Evolutionary conservation across 2,797 vertebrate species (phyloP), one percentile per base, ranked within the genome.

Genomic region (Cryptoprocta ferox): DNA sequence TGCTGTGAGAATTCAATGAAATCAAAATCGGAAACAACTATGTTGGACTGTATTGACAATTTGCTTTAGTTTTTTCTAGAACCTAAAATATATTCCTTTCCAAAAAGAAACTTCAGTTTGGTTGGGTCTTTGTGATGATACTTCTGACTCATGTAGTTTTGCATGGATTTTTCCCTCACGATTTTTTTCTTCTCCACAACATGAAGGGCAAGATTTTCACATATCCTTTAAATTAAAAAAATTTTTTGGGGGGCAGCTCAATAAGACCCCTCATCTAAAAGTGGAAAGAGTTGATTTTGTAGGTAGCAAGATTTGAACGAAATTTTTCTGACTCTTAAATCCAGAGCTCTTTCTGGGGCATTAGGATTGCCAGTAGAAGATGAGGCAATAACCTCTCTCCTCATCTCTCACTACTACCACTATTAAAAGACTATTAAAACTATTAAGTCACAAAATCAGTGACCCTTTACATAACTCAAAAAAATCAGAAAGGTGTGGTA

Each of bases 51-150:
- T 89, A 45, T 90, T 87, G 91, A 84, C 50, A 94, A 71, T 75
- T 95, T 92, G 70, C 37, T 93, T 95, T 45, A 82, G 14, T 28
- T 89, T 92, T 90, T 95, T 80, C 89, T 94, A 82, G 91, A 78
- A 93, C n/a, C 7, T 91, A 91, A 96, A 95, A 82, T 89, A 94
- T 26, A 93, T 91, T 89, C 66, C 82, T 96, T 97, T 96, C 56
- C 78, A 56, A 96, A 96, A 91, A 86, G 71, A 86, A 80, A 89
- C 30, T 37, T 93, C 53, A 53, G 26, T 94, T 95, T 85, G 39
- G 53, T 63, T 88, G 71, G 65, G 21, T 81, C n/a, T 16, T 37
- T 91, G 86, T 86, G 75, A 42, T 84, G 76, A 79, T 26, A 91
- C 63, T 61, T 95, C 26, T 24, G 89, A 39, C 28, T 91, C 50